Percentiles rank a stretch among this genome's conserved stretches.
Evolutionary conservation across 2,113 vertebrate genomes (phyloP).

Genomic region (Myotis yumanensis): DNA sequence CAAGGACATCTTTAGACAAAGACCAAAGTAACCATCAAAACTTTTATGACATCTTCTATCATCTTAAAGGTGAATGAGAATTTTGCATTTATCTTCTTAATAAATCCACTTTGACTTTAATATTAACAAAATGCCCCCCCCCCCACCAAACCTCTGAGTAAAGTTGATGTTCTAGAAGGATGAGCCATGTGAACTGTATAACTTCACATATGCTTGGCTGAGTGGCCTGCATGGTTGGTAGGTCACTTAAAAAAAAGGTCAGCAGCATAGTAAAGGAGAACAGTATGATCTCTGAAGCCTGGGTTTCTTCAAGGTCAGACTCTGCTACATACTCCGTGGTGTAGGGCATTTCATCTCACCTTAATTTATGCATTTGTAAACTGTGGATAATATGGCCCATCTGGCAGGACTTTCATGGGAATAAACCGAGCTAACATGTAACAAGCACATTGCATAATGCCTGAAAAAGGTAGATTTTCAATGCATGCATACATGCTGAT

Average conservation of each 20-base stretch:
- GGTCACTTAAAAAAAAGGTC: neutral
- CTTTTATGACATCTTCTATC: neutral
- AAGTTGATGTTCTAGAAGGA: neutral
- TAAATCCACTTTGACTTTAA: neutral
- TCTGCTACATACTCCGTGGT: neutral
- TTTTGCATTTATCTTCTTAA: neutral
- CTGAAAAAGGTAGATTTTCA: neutral
- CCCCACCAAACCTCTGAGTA: neutral
- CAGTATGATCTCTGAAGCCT: neutral
- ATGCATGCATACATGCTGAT: rapidly evolving
- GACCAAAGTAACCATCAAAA: neutral
- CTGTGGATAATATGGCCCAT: neutral
- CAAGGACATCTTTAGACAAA: neutral
- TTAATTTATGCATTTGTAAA: neutral
- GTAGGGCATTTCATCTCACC: neutral
- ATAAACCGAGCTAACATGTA: neutral
- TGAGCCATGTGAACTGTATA: neutral
- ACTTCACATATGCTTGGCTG: neutral
- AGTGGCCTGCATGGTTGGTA: rapidly evolving
- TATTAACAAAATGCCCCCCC: neutral
- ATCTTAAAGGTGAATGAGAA: neutral
- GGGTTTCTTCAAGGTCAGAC: neutral
- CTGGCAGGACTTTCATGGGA: neutral
- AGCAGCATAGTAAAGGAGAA: neutral
- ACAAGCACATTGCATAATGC: neutral